Evolutionary conservation across 2,888 invertebrate genomes (phyloP), one percentile per base, ranked within the genome.

Genomic region (Acrobeloides nanus): DNA sequence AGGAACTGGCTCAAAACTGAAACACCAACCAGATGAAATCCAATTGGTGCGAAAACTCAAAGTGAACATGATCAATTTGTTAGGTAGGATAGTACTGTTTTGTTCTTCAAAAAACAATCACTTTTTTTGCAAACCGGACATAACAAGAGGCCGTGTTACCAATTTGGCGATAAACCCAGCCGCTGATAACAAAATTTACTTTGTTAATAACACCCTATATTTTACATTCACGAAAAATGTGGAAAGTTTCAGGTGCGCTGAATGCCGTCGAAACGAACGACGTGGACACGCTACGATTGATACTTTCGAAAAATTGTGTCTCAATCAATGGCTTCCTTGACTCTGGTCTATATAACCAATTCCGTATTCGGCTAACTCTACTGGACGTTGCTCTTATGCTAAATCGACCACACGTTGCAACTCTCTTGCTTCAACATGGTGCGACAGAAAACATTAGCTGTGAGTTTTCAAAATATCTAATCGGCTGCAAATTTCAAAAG

Each of bases 181-280:
- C n/a, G n/a, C n/a, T n/a, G n/a, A n/a, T n/a, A n/a, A n/a, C n/a
- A n/a, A n/a, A n/a, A n/a, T n/a, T n/a, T n/a, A n/a, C n/a, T n/a
- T n/a, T n/a, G n/a, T n/a, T n/a, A n/a, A n/a, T n/a, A n/a, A n/a
- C n/a, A n/a, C n/a, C n/a, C n/a, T n/a, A n/a, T n/a, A n/a, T n/a
- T n/a, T n/a, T n/a, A n/a, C n/a, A 38, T 21, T 1, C 17, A 0
- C 15, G 12, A 12, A 17, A 18, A 10, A 35, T 12, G 10, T 15
- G 17, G 10, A 12, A 21, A 12, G 24, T 45, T 59, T 35, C 41
- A 66, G 66, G 66, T 8, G 66, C 64, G 6, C 89, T 93, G 75
- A 86, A 87, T 29, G 92, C 92, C 5, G 88, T 93, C 29, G 93
- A 93, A 78, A 87, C 90, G 77, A 89, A 89, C 43, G 89, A 93